These are phyloP conservation scores for Halichondria panicea DNA, from an alignment of 37 sponge, comb jelly and placozoan genomes.

Conservation along the genomic window DNA sequence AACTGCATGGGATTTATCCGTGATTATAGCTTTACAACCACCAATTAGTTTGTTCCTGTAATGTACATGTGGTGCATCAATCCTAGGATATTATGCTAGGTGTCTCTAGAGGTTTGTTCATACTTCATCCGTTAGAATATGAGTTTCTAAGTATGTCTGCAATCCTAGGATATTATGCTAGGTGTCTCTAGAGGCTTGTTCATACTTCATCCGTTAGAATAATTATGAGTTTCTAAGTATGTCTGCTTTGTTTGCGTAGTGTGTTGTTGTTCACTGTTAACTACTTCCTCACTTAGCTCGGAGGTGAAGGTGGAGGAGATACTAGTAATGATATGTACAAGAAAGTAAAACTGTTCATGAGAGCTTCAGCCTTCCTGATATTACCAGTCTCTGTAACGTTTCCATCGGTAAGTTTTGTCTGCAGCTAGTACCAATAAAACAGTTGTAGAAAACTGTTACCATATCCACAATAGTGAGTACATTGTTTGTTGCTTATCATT, in stretches of 20 bases:
- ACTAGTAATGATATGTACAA: conserved; percentile 29
- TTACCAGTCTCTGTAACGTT: conserved; percentile 64
- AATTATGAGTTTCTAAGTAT: too few relatives aligned
- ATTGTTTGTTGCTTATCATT: neutral
- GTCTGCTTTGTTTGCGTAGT: neutral
- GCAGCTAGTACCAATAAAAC: neutral
- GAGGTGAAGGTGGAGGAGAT: conserved; percentile 71
- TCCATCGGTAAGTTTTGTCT: conserved; percentile 67
- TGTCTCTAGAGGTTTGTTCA: too few relatives aligned
- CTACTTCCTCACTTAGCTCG: conserved; percentile 36
- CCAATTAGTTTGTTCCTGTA: too few relatives aligned
- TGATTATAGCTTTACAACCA: too few relatives aligned
- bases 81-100: too few relatives aligned
- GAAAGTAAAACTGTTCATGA: conserved; percentile 55
- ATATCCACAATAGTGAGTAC: conserved; percentile 1
- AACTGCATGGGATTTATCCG: too few relatives aligned
- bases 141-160: too few relatives aligned
- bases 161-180: too few relatives aligned
- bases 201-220: too few relatives aligned
- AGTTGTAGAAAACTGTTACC: neutral
- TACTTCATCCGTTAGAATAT: too few relatives aligned
- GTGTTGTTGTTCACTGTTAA: neutral
- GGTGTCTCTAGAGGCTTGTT: too few relatives aligned
- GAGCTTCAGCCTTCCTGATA: conserved; percentile 40
- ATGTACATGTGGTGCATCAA: too few relatives aligned